phyloP scores from a whole-genome alignment of 2,113 vertebrate genomes.

The Gambusia affinis region DNA sequence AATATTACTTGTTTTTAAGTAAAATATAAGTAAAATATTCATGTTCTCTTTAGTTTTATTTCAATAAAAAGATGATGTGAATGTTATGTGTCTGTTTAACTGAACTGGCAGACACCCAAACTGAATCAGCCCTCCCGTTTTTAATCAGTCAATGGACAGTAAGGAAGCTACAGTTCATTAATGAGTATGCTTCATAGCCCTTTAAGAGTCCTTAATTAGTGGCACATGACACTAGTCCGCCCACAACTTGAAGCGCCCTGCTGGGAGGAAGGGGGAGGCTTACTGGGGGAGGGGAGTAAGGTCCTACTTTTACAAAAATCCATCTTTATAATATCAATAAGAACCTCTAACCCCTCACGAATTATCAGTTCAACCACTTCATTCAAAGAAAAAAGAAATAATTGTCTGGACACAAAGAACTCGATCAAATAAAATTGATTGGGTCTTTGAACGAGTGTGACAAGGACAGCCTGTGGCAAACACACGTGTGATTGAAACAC shows the following conservation, averaged over 20 bases:
- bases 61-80: not conserved
- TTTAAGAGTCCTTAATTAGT: constrained; percentile 79
- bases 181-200: constrained; percentile 71
- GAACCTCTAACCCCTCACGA: constrained; percentile 17
- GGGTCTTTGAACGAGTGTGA: constrained; percentile 59
- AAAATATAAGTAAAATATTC: too few relatives aligned
- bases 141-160: constrained; percentile 53
- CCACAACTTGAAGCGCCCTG: constrained; percentile 44
- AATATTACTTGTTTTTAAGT: not conserved
- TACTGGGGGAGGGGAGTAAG: constrained; percentile 32
- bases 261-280: constrained; percentile 36
- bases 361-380: constrained; percentile 28
- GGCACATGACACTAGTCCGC: constrained; percentile 65
- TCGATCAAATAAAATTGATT: constrained; percentile 73
- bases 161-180: constrained; percentile 76
- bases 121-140: constrained; percentile 35
- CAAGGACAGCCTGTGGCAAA: constrained; percentile 68
- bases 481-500: constrained; percentile 74
- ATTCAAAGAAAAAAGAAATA: constrained; percentile 54
- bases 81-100: constrained; percentile 13
- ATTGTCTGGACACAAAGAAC: constrained; percentile 60
- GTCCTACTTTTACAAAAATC: constrained; percentile 22
- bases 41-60: not conserved
- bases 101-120: constrained; percentile 29
- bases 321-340: constrained; percentile 4